Evolutionary conservation across 2,888 invertebrate species (phyloP), one percentile per base, ranked within the genome.

Genomic region (Cetonia aurata): DNA sequence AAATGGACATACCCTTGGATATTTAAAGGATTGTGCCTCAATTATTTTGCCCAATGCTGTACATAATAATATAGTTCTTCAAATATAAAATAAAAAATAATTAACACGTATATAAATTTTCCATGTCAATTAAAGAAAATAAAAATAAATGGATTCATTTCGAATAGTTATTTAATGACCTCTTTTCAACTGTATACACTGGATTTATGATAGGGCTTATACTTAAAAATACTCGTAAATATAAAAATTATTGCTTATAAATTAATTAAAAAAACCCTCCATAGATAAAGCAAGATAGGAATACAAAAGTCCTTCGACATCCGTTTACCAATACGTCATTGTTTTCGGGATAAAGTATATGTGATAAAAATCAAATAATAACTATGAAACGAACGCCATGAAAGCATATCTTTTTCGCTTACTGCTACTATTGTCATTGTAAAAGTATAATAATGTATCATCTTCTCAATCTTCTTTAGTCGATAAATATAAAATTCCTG

Each of bases 221-320:
- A 15, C 62, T 62, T 62, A 62, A 62, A 60, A 50, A 15, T 62
- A 62, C 50, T 62, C 41, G 13, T 17, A 37, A 3, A 48, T 62
- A 62, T 44, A 62, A 62, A 62, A 62, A 48, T 60, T 62, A 17
- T 62, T 19, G 62, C 62, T 50, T 62, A 62, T 25, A 33, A 62
- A 37, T 37, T 50, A 62, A 50, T 50, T 50, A 50, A 50, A 62
- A n/a, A 37, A 62, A 6, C 10, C 9, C 41, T 57, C 9, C 13
- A 56, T 19, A 56, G 33, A 56, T 12, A 15, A 56, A 42, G 17
- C 37, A 9, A n/a, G 42, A 17, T 10, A 13, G 17, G 3, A 41
- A 52, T 52, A 52, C n/a, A 10, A 19, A 37, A 37, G 37, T 37
- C 37, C 37, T 8, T 10, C 37, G 37, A 37, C 10, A 9, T 6